Evolutionary conservation across 2,113 vertebrate species (phyloP).

Genomic region (Apodemus sylvaticus): DNA sequence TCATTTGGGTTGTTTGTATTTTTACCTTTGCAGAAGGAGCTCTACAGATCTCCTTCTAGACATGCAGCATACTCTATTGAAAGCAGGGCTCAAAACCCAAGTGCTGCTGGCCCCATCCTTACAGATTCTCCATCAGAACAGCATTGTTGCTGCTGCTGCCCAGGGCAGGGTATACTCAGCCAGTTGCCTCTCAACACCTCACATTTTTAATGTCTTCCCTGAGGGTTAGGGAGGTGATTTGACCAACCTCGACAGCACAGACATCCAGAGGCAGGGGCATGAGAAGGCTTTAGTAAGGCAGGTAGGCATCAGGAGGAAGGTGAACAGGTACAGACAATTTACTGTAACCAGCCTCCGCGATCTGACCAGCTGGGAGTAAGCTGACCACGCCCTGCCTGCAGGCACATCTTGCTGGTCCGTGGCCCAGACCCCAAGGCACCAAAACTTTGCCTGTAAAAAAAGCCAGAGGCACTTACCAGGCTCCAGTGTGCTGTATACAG

Average conservation of each 20-base stretch:
- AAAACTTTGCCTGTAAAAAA: conserved; percentile 75
- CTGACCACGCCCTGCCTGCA: conserved; percentile 62
- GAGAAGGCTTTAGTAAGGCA: background rate
- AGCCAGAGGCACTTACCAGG: conserved; percentile 81
- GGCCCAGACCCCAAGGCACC: conserved; percentile 84
- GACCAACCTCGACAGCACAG: background rate
- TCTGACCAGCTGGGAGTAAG: background rate
- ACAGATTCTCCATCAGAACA: background rate
- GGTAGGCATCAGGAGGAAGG: too few species aligned
- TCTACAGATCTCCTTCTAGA: background rate
- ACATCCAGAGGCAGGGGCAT: background rate
- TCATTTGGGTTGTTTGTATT: background rate
- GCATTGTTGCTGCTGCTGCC: too few species aligned
- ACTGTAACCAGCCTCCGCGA: background rate
- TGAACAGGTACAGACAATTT: background rate
- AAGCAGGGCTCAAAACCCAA: background rate
- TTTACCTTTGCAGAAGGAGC: background rate
- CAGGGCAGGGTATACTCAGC: rapidly evolving
- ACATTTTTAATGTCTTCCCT: rapidly evolving
- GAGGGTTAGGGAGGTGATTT: background rate
- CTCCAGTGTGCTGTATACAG: conserved; percentile 81
- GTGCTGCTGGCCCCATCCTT: too few species aligned
- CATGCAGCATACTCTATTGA: background rate
- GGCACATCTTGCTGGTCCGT: conserved; percentile 61
- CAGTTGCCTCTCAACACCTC: rapidly evolving